Percentiles rank a stretch among this genome's conserved stretches.
Conservation (phyloP, 2,113 vertebrate genomes). For the Oreotrochilus melanogaster region DNA sequence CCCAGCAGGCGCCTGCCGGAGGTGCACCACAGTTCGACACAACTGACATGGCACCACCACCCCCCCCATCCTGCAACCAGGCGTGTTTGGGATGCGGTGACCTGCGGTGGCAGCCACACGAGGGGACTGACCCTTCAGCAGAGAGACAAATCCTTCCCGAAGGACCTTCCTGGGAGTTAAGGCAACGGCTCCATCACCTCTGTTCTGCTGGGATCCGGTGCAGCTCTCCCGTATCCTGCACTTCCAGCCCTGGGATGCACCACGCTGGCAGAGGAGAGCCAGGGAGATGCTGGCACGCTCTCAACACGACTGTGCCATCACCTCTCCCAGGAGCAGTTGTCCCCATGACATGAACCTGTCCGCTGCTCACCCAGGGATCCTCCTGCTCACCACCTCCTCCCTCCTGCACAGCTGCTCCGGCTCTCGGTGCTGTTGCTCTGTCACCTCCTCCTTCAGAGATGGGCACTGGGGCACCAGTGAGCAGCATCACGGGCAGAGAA, state of each 20-base stretch:
- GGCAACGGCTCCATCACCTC: neutral
- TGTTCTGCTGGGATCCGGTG: fast-evolving
- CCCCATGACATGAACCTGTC: neutral
- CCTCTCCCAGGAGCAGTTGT: neutral
- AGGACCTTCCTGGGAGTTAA: slow-evolving; percentile 17
- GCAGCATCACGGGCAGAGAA: neutral
- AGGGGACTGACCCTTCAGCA: neutral
- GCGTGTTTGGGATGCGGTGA: fast-evolving
- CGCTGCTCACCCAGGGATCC: neutral
- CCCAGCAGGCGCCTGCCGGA: neutral
- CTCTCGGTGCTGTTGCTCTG: neutral
- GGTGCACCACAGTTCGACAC: neutral
- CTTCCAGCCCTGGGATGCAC: neutral
- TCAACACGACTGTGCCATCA: fast-evolving
- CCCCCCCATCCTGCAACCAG: neutral
- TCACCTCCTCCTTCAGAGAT: neutral
- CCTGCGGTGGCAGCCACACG: fast-evolving
- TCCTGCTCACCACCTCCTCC: neutral
- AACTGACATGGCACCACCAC: neutral
- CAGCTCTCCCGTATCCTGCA: neutral
- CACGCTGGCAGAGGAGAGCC: fast-evolving
- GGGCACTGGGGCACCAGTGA: fast-evolving
- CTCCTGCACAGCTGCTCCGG: neutral
- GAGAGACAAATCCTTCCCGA: neutral
- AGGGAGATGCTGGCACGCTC: neutral